Conservation (phyloP, 2,113 vertebrate species). For the Sebastes schlegelii region DNA sequence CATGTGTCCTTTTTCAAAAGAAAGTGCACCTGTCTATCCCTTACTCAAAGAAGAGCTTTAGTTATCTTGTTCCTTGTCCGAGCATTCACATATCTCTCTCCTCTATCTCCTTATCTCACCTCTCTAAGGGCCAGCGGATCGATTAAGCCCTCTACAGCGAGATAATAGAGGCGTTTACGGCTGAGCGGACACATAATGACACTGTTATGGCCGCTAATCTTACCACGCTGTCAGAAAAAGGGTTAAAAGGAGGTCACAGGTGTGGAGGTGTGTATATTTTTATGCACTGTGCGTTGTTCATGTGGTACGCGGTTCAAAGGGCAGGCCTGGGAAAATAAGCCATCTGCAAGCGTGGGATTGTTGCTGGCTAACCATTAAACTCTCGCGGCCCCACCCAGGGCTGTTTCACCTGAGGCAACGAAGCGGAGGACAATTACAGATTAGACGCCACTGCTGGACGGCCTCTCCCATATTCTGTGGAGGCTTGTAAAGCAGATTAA, state of each 20-base stretch:
- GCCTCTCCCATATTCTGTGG: conserved; percentile 72
- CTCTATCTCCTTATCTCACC: conserved; percentile 67
- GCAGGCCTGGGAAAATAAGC: conserved; percentile 70
- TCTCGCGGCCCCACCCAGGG: conserved; percentile 62
- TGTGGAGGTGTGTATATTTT: conserved; percentile 68
- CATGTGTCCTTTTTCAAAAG: neutral
- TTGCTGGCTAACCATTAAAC: conserved; percentile 72
- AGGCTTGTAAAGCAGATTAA: conserved; percentile 80
- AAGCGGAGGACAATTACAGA: conserved; percentile 79
- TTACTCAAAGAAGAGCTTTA: conserved; percentile 12
- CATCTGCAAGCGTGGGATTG: conserved; percentile 72
- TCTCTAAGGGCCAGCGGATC: conserved; percentile 63
- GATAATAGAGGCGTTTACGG: conserved; percentile 76
- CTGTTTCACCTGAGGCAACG: conserved; percentile 75
- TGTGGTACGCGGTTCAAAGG: conserved; percentile 66
- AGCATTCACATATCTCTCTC: conserved; percentile 37
- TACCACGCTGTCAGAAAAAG: conserved; percentile 59
- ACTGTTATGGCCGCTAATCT: conserved; percentile 77
- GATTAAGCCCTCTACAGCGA: conserved; percentile 53
- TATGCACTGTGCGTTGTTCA: conserved; percentile 50
- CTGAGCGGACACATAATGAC: conserved; percentile 72
- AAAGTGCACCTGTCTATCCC: conserved; percentile 1
- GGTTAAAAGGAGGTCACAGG: conserved; percentile 73
- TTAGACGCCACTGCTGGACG: conserved; percentile 58
- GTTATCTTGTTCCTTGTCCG: conserved; percentile 33